These are phyloP conservation scores for Psophia crepitans DNA, from an alignment of 2,113 vertebrate species.

Conservation along the genomic window DNA sequence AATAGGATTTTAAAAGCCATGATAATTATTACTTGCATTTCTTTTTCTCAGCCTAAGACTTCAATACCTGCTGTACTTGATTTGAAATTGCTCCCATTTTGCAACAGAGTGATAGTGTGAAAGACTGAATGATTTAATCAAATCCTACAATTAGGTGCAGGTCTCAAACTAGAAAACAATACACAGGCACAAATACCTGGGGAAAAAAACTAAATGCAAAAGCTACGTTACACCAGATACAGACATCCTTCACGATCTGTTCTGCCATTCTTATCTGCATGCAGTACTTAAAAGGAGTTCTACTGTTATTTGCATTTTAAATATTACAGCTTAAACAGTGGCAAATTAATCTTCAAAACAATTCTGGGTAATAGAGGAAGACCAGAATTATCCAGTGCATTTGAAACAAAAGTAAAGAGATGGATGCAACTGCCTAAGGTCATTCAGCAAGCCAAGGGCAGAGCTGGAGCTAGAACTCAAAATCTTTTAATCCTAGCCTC, in stretches of 20 bases:
- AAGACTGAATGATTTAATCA: background rate
- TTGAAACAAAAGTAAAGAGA: background rate
- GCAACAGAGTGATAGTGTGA: background rate
- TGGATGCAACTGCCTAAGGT: background rate
- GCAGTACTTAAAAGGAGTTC: background rate
- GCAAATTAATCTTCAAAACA: background rate
- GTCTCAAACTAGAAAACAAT: background rate
- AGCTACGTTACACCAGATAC: background rate
- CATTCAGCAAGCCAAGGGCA: background rate
- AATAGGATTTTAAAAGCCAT: background rate
- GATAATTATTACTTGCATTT: background rate
- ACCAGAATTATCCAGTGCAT: background rate
- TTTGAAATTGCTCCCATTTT: background rate
- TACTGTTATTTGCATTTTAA: background rate
- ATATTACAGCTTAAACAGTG: background rate
- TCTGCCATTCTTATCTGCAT: background rate
- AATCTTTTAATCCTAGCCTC: background rate
- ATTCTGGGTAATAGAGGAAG: background rate
- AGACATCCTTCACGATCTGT: background rate
- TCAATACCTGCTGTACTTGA: background rate
- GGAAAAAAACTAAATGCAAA: background rate
- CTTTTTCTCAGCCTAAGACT: background rate
- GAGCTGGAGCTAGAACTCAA: background rate
- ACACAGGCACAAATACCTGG: background rate
- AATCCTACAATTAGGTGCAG: background rate